phyloP scores from a whole-genome alignment of 2,888 invertebrate genomes.

The Orthosia cruda region DNA sequence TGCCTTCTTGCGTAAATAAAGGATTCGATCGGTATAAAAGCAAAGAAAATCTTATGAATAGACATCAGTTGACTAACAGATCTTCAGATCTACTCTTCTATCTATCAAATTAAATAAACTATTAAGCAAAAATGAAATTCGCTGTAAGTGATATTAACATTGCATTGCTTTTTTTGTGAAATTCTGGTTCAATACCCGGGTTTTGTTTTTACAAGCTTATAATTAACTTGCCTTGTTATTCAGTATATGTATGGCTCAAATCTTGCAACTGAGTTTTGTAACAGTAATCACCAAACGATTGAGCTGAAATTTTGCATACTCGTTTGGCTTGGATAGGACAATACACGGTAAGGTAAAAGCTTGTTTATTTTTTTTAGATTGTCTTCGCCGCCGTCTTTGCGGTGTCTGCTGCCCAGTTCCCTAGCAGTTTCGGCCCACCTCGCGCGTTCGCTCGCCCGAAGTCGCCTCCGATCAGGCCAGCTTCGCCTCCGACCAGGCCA shows the following conservation, averaged over 20 bases:
- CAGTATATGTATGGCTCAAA: too few species aligned
- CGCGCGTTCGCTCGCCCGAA: conserved; percentile 45
- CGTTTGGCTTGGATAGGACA: too few species aligned
- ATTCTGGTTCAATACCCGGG: background rate
- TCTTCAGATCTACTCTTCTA: conserved; percentile 51
- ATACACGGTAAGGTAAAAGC: too few species aligned
- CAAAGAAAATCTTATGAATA: conserved; percentile 63
- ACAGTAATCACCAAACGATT: too few species aligned
- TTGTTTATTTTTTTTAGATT: conserved; percentile 61
- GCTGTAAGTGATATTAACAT: conserved; percentile 74
- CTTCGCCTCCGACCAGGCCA: conserved; percentile 72
- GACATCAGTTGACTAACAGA: conserved; percentile 73
- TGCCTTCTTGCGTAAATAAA: conserved; percentile 80
- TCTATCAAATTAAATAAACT: conserved; percentile 5
- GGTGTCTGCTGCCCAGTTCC: conserved; percentile 79
- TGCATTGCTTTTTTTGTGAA: background rate
- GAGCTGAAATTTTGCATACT: too few species aligned
- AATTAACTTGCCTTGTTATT: too few species aligned
- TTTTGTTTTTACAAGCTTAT: conserved; percentile 14
- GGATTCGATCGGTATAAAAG: conserved; percentile 77
- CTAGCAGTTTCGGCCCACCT: conserved; percentile 31
- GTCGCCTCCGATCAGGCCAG: conserved; percentile 46
- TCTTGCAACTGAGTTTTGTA: too few species aligned
- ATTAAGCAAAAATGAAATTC: conserved; percentile 79
- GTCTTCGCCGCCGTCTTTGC: conserved; percentile 81